Conservation (phyloP, 2,797 vertebrate genomes). For the Salmo trutta region DNA sequence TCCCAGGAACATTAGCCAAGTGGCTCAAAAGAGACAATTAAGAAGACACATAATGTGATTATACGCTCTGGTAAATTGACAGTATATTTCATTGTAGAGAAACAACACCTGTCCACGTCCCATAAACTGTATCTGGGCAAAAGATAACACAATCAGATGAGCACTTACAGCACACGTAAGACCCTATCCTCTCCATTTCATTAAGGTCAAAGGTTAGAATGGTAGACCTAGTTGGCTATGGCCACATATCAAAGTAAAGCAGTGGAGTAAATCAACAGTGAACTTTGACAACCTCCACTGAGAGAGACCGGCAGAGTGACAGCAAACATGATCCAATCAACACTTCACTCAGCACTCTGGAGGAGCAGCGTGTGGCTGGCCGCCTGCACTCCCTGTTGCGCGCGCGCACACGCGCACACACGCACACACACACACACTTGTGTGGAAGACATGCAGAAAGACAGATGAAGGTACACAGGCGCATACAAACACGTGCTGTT, state of each 20-base stretch:
- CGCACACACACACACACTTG: background rate
- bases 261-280: conserved; percentile 49
- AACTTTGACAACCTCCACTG: conserved; percentile 34
- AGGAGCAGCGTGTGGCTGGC: conserved; percentile 30
- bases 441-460: conserved; percentile 8
- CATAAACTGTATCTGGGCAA: conserved; percentile 36
- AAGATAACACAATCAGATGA: conserved; percentile 48
- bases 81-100: conserved; percentile 35
- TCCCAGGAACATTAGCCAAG: background rate
- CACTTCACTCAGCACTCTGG: conserved; percentile 52
- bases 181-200: conserved; percentile 24
- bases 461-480: conserved; percentile 14
- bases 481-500: conserved; percentile 37
- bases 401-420: background rate
- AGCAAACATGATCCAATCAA: conserved; percentile 66
- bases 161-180: conserved; percentile 32
- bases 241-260: conserved; percentile 56
- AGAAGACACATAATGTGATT: too few species aligned
- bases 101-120: conserved; percentile 55
- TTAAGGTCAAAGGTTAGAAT: conserved; percentile 51
- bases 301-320: conserved; percentile 48
- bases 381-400: conserved; percentile 23
- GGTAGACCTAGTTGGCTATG: conserved; percentile 25
- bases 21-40: conserved; percentile 18
- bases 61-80: conserved; percentile 10